Evolutionary conservation across 2,113 vertebrate species (phyloP).

Genomic region (Aepyceros melampus): DNA sequence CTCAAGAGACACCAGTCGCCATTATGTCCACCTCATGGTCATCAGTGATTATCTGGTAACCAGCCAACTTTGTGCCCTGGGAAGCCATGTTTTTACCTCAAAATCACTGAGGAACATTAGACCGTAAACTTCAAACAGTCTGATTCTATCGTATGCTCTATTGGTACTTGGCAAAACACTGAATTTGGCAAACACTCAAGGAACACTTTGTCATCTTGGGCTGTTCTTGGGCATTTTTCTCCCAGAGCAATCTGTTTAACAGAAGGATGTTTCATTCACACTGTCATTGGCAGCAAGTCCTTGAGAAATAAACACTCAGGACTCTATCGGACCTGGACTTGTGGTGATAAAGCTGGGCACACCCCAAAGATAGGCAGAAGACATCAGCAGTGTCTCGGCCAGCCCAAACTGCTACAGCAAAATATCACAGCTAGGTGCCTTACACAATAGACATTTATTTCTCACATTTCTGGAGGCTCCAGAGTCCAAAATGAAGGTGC

Average conservation of each 20-base stretch:
- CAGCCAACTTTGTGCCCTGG: background rate
- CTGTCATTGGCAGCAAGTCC: background rate
- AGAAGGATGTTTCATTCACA: background rate
- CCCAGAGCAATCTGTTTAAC: background rate
- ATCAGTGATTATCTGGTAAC: background rate
- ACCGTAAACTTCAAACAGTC: background rate
- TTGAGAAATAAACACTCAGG: background rate
- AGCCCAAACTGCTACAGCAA: background rate
- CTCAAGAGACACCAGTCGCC: background rate
- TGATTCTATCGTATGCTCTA: background rate
- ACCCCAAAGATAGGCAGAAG: background rate
- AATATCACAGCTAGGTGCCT: background rate
- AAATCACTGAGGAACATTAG: background rate
- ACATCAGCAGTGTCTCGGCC: background rate
- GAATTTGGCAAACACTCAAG: background rate
- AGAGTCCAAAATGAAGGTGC: background rate
- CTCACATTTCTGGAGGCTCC: background rate
- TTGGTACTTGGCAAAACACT: background rate
- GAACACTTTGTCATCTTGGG: background rate
- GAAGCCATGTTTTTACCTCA: background rate
- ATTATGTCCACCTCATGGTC: background rate
- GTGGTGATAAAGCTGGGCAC: background rate
- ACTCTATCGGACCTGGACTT: background rate
- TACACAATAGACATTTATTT: background rate
- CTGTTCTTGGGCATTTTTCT: background rate